These are phyloP conservation scores for Champsocephalus esox DNA, from an alignment of 2,797 vertebrate species.

Conservation along the genomic window DNA sequence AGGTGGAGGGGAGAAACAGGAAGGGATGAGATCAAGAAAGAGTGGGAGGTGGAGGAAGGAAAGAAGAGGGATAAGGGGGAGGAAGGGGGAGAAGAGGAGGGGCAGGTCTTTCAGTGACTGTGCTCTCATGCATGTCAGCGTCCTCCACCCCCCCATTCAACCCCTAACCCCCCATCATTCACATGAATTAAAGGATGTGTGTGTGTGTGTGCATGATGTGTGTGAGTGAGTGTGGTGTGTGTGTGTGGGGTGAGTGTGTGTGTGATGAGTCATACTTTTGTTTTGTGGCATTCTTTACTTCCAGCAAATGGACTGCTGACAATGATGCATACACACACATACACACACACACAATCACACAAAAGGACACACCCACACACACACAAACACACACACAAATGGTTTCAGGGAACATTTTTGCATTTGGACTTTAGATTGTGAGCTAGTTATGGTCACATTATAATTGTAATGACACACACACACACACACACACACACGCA, in stretches of 20 bases:
- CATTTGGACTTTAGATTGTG: no score
- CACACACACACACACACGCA: slow-evolving; percentile 32
- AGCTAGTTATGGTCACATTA: no score
- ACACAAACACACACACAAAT: slow-evolving; percentile 10
- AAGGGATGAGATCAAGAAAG: background rate
- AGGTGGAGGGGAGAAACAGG: background rate
- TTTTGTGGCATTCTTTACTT: slow-evolving; percentile 66
- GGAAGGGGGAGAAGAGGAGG: slow-evolving; percentile 18
- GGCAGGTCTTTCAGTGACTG: slow-evolving; percentile 49
- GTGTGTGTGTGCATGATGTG: slow-evolving; percentile 35
- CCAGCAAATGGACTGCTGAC: slow-evolving; percentile 20
- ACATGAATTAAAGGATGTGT: slow-evolving; percentile 59
- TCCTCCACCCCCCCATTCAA: slow-evolving; percentile 39
- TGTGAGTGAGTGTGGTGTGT: slow-evolving; percentile 18
- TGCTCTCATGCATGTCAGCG: slow-evolving; percentile 51
- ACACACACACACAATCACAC: slow-evolving; percentile 25
- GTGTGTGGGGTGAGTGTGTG: slow-evolving; percentile 38
- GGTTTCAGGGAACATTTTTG: no score
- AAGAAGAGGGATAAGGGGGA: background rate
- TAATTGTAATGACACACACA: slow-evolving; percentile 9
- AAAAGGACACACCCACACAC: slow-evolving; percentile 25
- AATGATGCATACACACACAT: slow-evolving; percentile 4
- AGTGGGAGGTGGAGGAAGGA: no score
- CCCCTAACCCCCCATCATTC: slow-evolving; percentile 63
- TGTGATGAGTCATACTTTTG: slow-evolving; percentile 50